Evolutionary conservation across 2,888 invertebrate species (phyloP).

Genomic region (Cephus runcator): DNA sequence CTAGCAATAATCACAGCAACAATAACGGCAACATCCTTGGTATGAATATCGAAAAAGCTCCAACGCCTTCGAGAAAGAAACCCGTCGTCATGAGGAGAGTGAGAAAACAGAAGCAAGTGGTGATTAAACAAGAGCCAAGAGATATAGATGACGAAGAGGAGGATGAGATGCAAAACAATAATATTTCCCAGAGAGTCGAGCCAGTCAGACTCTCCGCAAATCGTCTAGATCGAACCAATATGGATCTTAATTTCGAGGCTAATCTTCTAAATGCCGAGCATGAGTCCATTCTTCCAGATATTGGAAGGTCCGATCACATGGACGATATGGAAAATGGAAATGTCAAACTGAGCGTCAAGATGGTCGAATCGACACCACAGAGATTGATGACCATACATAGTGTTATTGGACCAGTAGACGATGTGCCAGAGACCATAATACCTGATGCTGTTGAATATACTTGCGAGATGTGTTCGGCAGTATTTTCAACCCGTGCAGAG

Average conservation of each 20-base stretch:
- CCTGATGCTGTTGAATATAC: conserved; percentile 73
- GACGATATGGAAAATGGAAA: conserved; percentile 37
- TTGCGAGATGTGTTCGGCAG: conserved; percentile 85
- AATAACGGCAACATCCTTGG: conserved; percentile 52
- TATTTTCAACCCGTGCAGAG: conserved; percentile 79
- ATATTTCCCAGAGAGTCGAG: conserved; percentile 20
- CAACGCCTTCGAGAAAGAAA: conserved; percentile 32
- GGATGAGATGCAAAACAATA: conserved; percentile 31
- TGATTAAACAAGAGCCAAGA: conserved; percentile 48
- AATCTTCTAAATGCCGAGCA: conserved; percentile 43
- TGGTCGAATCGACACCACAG: conserved; percentile 51
- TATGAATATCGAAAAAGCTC: conserved; percentile 29
- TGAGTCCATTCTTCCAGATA: conserved; percentile 54
- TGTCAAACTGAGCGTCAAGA: conserved; percentile 55
- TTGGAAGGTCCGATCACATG: conserved; percentile 39
- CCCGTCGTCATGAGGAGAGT: conserved; percentile 30
- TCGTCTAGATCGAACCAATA: conserved; percentile 48
- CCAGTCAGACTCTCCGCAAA: conserved; percentile 25
- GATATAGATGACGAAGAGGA: conserved; percentile 28
- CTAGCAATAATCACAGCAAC: conserved; percentile 45
- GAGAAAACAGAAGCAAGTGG: conserved; percentile 35
- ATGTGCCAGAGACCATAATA: conserved; percentile 66
- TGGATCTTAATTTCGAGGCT: conserved; percentile 57
- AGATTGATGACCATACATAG: conserved; percentile 24
- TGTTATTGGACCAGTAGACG: conserved; percentile 63